Base-by-base conservation (phyloP, 2,113 vertebrate species). In the Morone saxatilis region DNA sequence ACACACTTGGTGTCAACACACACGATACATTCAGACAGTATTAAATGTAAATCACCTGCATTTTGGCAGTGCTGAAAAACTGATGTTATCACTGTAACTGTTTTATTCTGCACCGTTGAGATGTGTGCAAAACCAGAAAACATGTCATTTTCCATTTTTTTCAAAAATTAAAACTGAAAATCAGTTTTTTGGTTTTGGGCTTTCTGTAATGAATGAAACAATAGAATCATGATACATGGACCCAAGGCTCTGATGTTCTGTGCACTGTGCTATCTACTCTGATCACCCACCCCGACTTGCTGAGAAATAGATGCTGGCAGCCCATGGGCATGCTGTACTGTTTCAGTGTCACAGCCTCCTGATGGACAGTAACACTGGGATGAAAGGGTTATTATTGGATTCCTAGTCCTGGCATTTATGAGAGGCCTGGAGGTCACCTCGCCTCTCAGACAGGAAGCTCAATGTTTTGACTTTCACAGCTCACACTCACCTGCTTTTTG, bases 381-480 rank as follows among this genome's bases (percentile, higher is more conserved):
- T 59, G 19, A 54, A 82, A 71, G 10, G 36, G 47, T 66, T 85
- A 40, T 87, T 66, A 60, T 57, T 66, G 20, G 25, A 61, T 59
- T 79, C n/a, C 13, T 56, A 56, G 63, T 68, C 7, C 45, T 84
- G 81, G n/a, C 45, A 80, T 83, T 85, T 73, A 20, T 14, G 60
- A 11, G 7, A 40, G 36, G 50, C 47, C 17, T 38, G 45, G 19
- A 78, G 61, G 77, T 83, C 38, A 25, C 0, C 5, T 31, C 7
- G 60, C 60, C 60, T 60, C 25, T 57, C 41, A 60, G 36, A 47
- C 61, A 62, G 60, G 20, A 65, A 47, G 31, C 70, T 65, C 43
- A 17, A 8, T 53, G 25, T 79, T 76, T 71, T 0, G 10, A 48
- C 61, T 73, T 65, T 45, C 25, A 45, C 70, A 6, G 6, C 62